A percentile compares a stretch with the other conserved stretches of the same genome.
These are phyloP conservation scores for Pterobdella sp. DNA, from an alignment of 2,888 invertebrate species.

Conservation along the genomic window DNA sequence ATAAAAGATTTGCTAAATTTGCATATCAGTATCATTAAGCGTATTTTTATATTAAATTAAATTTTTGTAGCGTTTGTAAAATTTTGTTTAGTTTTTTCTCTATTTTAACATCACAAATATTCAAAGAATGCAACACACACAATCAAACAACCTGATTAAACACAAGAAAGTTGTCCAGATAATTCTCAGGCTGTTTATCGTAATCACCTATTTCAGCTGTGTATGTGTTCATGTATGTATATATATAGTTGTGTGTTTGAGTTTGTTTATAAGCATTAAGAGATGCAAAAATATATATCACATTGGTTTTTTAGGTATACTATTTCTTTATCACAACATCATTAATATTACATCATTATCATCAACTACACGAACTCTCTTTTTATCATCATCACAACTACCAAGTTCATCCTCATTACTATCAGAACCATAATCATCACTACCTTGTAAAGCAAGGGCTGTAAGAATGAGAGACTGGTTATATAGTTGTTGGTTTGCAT, in stretches of 20 bases:
- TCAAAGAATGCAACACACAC: neutral
- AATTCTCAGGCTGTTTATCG: neutral
- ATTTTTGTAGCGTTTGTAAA: no score
- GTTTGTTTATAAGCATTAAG: neutral
- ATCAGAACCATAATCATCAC: no score
- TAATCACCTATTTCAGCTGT: slow-evolving; percentile 10
- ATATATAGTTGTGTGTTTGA: neutral
- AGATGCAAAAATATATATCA: neutral
- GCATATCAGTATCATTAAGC: no score
- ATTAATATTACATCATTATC: neutral
- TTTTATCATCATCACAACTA: neutral
- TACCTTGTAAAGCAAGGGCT: slow-evolving; percentile 11
- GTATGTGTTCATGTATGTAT: neutral
- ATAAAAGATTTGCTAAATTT: no score
- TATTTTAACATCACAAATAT: neutral
- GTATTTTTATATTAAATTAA: no score
- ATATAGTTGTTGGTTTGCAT: neutral
- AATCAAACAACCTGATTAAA: slow-evolving; percentile 6
- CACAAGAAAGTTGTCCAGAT: slow-evolving; percentile 12
- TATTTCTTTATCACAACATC: neutral
- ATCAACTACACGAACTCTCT: neutral
- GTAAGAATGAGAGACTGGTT: neutral
- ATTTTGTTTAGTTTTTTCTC: neutral
- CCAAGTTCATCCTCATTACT: no score
- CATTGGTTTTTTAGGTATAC: neutral